Percentiles rank a stretch among this genome's conserved stretches.
Conservation (phyloP, 2,113 vertebrate species). For the Ia io region DNA sequence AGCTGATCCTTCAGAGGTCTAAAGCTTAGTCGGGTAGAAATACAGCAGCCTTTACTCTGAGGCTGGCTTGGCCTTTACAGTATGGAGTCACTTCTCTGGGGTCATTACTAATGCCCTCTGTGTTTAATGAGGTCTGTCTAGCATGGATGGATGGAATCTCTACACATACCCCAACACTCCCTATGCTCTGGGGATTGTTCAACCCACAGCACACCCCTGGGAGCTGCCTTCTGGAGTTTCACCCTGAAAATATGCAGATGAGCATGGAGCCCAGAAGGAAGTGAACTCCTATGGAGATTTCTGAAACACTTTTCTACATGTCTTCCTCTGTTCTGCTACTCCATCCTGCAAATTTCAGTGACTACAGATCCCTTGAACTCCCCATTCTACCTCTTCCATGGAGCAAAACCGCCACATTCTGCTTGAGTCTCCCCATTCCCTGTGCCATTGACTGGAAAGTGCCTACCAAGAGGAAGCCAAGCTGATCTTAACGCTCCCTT, state of each 20-base stretch:
- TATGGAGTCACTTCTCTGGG: neutral
- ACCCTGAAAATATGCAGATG: neutral
- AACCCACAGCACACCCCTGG: neutral
- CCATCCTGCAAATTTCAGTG: neutral
- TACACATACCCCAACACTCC: neutral
- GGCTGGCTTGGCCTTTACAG: neutral
- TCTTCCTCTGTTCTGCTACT: neutral
- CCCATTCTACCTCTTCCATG: neutral
- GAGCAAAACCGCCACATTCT: neutral
- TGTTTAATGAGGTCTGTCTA: neutral
- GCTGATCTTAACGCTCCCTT: neutral
- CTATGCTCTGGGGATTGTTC: neutral
- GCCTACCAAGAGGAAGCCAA: neutral
- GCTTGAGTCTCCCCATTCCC: neutral
- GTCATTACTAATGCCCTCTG: neutral
- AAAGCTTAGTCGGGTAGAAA: neutral
- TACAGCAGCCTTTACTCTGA: neutral
- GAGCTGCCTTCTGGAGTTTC: neutral
- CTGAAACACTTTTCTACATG: neutral
- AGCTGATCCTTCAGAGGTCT: neutral
- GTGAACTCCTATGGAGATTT: neutral
- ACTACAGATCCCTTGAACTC: neutral
- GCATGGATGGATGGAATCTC: neutral
- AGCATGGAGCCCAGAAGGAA: neutral
- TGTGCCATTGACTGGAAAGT: neutral